A percentile compares a stretch with the other conserved stretches of the same genome.
Conservation (phyloP, 2,113 vertebrate species). For the Misgurnus mizolepis region DNA sequence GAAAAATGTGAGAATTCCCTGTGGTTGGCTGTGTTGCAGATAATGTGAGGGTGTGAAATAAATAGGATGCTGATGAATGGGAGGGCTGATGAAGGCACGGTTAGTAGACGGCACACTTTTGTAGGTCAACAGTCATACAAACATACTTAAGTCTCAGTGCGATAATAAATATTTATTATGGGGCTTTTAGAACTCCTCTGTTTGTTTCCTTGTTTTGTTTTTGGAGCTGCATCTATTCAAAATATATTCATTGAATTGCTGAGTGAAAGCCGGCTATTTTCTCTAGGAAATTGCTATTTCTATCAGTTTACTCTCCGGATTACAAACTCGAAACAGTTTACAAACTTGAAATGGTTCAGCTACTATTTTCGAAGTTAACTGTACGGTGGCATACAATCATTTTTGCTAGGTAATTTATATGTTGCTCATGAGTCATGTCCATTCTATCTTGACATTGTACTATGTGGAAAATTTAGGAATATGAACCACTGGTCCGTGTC, state of each 20-base stretch:
- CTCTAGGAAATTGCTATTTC: constrained; percentile 11
- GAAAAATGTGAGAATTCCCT: not conserved
- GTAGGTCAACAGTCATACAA: constrained; percentile 37
- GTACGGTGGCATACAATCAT: too few species aligned
- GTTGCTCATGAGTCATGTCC: not conserved
- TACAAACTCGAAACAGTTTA: constrained; percentile 4
- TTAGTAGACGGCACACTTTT: constrained; percentile 35
- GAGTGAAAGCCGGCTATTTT: constrained; percentile 29
- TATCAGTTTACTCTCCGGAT: constrained; percentile 1
- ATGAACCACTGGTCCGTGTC: not conserved
- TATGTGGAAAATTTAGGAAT: not conserved
- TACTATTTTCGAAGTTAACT: constrained; percentile 7
- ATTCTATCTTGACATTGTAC: not conserved
- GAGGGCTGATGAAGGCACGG: not conserved
- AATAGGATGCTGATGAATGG: constrained; percentile 10
- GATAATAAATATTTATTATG: constrained; percentile 26
- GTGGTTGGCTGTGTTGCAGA: constrained; percentile 11
- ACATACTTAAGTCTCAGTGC: constrained; percentile 28
- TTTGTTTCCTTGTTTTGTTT: constrained; percentile 18
- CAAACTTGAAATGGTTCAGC: constrained; percentile 8
- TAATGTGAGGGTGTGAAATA: constrained; percentile 32
- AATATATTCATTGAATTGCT: constrained; percentile 28
- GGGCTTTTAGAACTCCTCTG: constrained; percentile 13
- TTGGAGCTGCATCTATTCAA: constrained; percentile 14
- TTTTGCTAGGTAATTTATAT: not conserved